Evolutionary conservation across 2,113 vertebrate species (phyloP), one percentile per base, ranked within the genome.

Genomic region (Solea senegalensis): DNA sequence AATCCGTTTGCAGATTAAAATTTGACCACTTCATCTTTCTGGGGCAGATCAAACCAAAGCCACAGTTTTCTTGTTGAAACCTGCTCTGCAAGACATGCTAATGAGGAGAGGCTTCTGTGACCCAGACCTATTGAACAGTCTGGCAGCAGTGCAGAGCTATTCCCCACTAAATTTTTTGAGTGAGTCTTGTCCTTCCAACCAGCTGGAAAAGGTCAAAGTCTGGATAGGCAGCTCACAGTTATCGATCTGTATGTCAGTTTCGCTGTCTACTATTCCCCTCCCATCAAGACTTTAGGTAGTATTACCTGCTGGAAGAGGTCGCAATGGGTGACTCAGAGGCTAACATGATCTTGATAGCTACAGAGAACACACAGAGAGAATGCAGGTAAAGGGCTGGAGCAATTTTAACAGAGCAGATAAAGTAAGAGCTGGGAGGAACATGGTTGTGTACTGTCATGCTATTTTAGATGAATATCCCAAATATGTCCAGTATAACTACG

Each of bases 121-220:
- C 12, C 41, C 11, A 21, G 43, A 60, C 5, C 13, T 11, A 48
- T 28, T 48, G 59, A 48, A 34, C 21, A 62, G 59, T 26, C 43
- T 28, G 59, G 8, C 43, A 62, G 44, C 43, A 28, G 44, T 5
- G 59, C 44, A 48, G 26, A 48, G 21, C 15, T 48, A 58, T 58
- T 1, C 15, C 34, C 15, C 21, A 5, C 15, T 34, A 34, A 55
- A 28, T 41, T 2, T 9, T 15, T 9, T 5, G 7, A 28, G 12
- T 14, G 8, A 28, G 8, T 13, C 26, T 62, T 21, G 16, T 46
- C 44, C 14, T 62, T 28, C 13, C n/a, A 15, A 48, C 12, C 11
- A 28, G 26, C 26, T 48, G 21, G 43, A 45, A 28, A 48, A 62
- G 59, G 59, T 26, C 26, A 46, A 61, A 62, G 44, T 28, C 59